Evolutionary conservation across 2,888 invertebrate species (phyloP), one percentile per base, ranked within the genome.

Genomic region (Tyria jacobaeae): DNA sequence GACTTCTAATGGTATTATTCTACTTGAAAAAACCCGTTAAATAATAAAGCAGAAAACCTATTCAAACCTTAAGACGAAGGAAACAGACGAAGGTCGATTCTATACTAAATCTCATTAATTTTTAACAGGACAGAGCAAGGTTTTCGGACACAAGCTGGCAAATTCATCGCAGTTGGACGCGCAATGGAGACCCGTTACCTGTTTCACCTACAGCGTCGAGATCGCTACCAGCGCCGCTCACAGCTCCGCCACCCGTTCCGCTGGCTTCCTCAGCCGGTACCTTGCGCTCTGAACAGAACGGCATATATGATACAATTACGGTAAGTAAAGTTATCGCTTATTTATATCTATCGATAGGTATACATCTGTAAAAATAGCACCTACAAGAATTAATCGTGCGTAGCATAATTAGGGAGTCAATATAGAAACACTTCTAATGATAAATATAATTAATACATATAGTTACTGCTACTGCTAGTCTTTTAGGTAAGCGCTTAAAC

Each of bases 141-240:
- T 96, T 96, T 85, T 95, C 96, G 74, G 96, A 96, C 86, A 96
- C 96, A 61, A 96, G 96, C 83, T 96, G 96, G 95, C 96, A 96
- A 85, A 96, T 96, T 68, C 96, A 96, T 84, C 95, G 95, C 68
- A 95, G 95, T 81, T 96, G 96, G 96, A 89, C 94, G 54, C 94
- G 94, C 68, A 95, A 92, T 81, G 93, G 90, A 44, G 90, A 90
- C 62, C 87, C 91, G 52, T 84, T 91, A 7, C 89, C 90, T 73
- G 81, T 90, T 62, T 89, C 94, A 62, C 91, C 93, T 34, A 87
- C 90, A 67, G 85, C 89, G 1, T 67, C 82, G 39, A 83, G 89
- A 14, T 77, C 85, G 24, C 76, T 83, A 39, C 80, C 84, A 63
- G 76, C 85, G 7, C 77, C 85, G 44, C 78, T 83, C 44, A 78